These are phyloP conservation scores for Eurosta solidaginis DNA, from an alignment of 1,140 invertebrate genomes.

Conservation along the genomic window DNA sequence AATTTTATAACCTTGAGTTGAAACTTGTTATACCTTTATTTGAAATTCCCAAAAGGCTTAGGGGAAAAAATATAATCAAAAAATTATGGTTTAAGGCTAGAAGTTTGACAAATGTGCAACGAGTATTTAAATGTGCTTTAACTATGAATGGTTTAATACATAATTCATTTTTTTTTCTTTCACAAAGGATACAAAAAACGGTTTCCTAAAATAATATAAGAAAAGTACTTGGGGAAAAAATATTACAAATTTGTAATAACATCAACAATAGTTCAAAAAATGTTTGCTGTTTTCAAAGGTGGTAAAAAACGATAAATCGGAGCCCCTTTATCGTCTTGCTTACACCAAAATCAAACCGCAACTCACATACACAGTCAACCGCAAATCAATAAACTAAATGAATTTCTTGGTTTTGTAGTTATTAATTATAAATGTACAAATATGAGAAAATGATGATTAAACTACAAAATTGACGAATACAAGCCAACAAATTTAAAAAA, in stretches of 20 bases:
- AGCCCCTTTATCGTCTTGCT: conserved; percentile 56
- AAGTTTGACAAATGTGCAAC: neutral
- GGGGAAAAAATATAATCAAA: too few species aligned
- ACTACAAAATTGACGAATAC: conserved; percentile 29
- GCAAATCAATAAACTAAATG: conserved; percentile 1
- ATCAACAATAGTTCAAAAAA: neutral
- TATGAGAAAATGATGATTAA: neutral
- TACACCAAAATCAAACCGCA: conserved; percentile 29
- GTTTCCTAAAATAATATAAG: neutral
- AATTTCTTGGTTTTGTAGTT: conserved; percentile 32
- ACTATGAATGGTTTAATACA: too few species aligned
- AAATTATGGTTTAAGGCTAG: too few species aligned
- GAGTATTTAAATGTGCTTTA: conserved; percentile 1
- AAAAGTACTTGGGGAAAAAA: neutral
- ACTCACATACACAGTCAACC: neutral
- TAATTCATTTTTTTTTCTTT: too few species aligned
- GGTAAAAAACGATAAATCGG: conserved; percentile 54
- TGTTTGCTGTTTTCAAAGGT: conserved; percentile 2
- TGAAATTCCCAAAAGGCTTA: too few species aligned
- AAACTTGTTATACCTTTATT: too few species aligned
- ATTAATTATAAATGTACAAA: neutral
- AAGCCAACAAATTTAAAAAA: neutral
- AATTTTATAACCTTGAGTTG: too few species aligned
- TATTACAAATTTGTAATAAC: neutral
- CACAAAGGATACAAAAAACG: neutral